Evolutionary conservation across 2,888 invertebrate genomes (phyloP), one percentile per base, ranked within the genome.

Genomic region (Carterocephalus palaemon): DNA sequence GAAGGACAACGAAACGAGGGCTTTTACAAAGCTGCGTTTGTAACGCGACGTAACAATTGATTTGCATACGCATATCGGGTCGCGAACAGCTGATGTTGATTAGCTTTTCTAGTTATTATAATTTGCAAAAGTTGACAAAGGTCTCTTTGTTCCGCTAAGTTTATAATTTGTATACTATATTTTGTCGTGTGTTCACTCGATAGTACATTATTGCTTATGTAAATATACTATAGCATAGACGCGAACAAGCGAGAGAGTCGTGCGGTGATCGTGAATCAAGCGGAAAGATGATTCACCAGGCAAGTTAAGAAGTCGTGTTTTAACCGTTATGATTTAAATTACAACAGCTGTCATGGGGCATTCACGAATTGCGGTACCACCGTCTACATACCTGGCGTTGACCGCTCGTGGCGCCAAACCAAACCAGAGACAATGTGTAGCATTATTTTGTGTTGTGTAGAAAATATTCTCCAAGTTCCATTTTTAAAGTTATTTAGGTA

Each of bases 311-410:
- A 74, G 69, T 73, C 54, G 64, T 46, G 43, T 39, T 49, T 45
- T 60, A 73, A 81, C 83, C 80, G 83, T 84, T 84, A 84, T 77
- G 78, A 76, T 82, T 79, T 75, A 73, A 83, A 82, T 76, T 78
- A 74, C 71, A 72, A 74, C 72, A 75, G 75, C 73, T 75, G 78
- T 71, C 73, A 71, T 61, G 65, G 65, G 67, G 70, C 68, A 72
- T 67, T 69, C 70, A 70, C 68, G 67, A 64, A 66, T 78, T 79
- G 76, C 80, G 80, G 80, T 75, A 80, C 73, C 13, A 19, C 64
- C 54, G 68, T 71, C 69, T 79, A 70, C 62, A 66, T 67, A 62
- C 60, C 63, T 59, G 53, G 54, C 54, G 61, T 51, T 47, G 56
- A 55, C 55, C 59, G 58, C 41, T 52, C 43, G 51, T 52, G 56